Percentiles rank a stretch among this genome's conserved stretches.
These are phyloP conservation scores for Silurus meridionalis DNA, from an alignment of 2,113 vertebrate genomes.

Conservation along the genomic window DNA sequence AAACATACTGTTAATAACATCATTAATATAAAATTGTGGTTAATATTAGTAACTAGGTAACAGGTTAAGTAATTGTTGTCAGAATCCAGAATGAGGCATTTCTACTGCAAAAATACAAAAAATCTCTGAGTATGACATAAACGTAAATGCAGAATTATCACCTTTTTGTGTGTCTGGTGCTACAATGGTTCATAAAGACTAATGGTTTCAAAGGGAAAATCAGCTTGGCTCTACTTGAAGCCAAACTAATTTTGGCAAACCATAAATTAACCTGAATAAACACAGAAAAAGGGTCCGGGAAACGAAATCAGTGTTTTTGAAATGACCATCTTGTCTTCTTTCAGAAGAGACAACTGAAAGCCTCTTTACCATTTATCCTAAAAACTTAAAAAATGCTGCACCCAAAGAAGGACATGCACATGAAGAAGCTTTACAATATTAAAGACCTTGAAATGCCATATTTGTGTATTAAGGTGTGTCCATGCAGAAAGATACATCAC, in stretches of 20 bases:
- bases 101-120: not conserved
- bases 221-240: not conserved
- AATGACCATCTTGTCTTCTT: not conserved
- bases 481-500: not conserved
- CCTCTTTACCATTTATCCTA: too few relatives aligned
- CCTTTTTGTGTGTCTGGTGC: not conserved
- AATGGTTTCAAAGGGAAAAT: not conserved
- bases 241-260: not conserved
- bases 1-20: not conserved
- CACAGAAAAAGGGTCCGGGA: not conserved
- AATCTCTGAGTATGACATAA: too few relatives aligned
- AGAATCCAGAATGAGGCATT: not conserved
- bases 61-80: too few relatives aligned
- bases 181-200: not conserved
- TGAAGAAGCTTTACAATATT: not conserved
- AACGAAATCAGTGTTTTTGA: not conserved
- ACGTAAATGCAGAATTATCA: not conserved
- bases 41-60: too few relatives aligned
- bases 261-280: not conserved
- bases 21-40: not conserved
- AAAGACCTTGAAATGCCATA: not conserved
- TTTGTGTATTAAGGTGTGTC: not conserved
- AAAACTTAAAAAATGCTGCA: not conserved
- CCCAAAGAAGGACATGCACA: not conserved
- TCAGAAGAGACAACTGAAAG: too few relatives aligned